Base-by-base conservation (phyloP, 2,888 invertebrate genomes). In the Hermaeophaga mercurialis region DNA sequence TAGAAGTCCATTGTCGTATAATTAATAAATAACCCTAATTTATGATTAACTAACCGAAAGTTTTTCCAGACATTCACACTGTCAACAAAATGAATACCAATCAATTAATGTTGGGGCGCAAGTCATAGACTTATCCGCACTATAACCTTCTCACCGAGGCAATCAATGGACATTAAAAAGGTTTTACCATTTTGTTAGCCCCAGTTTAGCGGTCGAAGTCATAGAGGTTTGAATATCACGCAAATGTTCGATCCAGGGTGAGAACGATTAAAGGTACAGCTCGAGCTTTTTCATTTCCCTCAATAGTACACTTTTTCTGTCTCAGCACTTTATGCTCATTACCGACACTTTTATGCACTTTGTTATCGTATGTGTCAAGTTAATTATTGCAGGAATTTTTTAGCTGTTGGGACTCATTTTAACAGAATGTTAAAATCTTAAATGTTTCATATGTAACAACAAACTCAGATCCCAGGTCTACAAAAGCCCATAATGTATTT, bases 231-330 rank as follows among this genome's bases (percentile, higher is more conserved):
- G 53, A 36, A 46, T 41, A 44, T 26, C 46, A 54, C 54, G 58
- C 64, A 56, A 63, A 68, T 68, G 70, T 66, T 67, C 54, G 66
- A 66, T 62, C 66, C 67, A 63, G 67, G 67, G 53, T 70, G 62
- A 66, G 58, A 63, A 58, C 9, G 22, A 41, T 15, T 24, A 43
- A 19, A 18, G 26, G n/a, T 41, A 36, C 31, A 36, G 15, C 4
- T 31, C 6, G 3, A 34, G 2, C 22, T 22, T 5, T 6, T 22
- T 22, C 22, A 6, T 22, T 3, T 22, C 6, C 6, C 6, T 5
- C 6, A 5, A 6, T 5, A 3, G 17, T 8, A 36, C 36, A 36
- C 3, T 15, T 15, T 36, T 22, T 7, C 8, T 17, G 1, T 36
- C 17, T 14, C 36, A 36, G 31, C 31, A 31, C 31, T 31, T 12